These are phyloP conservation scores for Crossocerus cetratus DNA, from an alignment of 2,888 invertebrate species.

Conservation along the genomic window DNA sequence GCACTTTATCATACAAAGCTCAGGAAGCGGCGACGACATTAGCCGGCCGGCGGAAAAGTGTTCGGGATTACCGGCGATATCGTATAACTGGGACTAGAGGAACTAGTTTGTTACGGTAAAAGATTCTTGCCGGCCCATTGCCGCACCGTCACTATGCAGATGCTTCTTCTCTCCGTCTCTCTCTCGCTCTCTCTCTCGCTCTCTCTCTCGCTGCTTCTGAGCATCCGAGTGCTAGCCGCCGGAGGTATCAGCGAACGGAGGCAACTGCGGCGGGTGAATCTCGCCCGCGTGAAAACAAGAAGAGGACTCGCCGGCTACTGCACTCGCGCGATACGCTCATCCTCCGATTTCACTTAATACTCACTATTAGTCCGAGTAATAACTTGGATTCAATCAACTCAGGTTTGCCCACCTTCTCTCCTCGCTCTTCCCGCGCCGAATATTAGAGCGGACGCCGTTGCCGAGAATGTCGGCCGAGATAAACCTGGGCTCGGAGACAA, in stretches of 20 bases:
- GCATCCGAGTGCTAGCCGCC: too few species aligned
- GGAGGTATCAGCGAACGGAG: neutral
- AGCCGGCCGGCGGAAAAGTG: slow-evolving; percentile 46
- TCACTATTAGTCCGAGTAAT: slow-evolving; percentile 41
- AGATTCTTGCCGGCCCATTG: slow-evolving; percentile 55
- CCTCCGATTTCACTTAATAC: slow-evolving; percentile 50
- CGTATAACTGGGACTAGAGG: slow-evolving; percentile 51
- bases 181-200: neutral
- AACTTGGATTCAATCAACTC: slow-evolving; percentile 32
- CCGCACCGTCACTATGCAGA: slow-evolving; percentile 29
- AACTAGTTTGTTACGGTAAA: slow-evolving; percentile 59
- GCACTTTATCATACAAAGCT: slow-evolving; percentile 44
- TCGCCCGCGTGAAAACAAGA: slow-evolving; percentile 3
- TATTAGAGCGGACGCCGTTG: neutral
- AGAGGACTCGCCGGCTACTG: slow-evolving; percentile 15
- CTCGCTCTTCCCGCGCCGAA: neutral
- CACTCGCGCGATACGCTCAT: slow-evolving; percentile 7
- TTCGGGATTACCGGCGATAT: slow-evolving; percentile 51
- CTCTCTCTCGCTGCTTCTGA: too few species aligned
- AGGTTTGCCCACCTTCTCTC: neutral
- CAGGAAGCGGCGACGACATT: slow-evolving; percentile 38
- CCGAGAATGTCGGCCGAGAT: neutral
- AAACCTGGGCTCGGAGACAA: too few species aligned
- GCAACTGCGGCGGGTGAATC: neutral
- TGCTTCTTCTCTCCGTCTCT: neutral